Evolutionary conservation across 2,888 invertebrate genomes (phyloP).

Genomic region (Antheraea assamensis): DNA sequence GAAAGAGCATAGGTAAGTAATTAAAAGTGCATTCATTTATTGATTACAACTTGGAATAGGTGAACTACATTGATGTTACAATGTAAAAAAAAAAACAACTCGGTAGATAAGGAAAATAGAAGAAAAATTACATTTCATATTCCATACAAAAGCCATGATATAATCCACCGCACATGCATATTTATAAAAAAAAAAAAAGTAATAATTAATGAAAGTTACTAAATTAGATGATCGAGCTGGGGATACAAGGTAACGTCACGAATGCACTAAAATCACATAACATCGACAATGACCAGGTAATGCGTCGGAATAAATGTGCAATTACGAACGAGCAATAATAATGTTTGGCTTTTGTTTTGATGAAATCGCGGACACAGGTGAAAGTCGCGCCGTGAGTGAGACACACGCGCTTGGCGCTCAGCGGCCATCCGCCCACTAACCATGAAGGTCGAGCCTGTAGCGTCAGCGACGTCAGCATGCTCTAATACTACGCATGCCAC

Average conservation of each 20-base stretch:
- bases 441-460: conserved; percentile 63
- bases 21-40: background rate
- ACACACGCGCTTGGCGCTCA: conserved; percentile 41
- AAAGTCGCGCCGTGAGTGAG: conserved; percentile 61
- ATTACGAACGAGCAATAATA: conserved; percentile 32
- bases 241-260: conserved; percentile 33
- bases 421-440: conserved; percentile 69
- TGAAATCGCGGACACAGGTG: conserved; percentile 57
- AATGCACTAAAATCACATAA: conserved; percentile 24
- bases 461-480: background rate
- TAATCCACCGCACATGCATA: conserved; percentile 52
- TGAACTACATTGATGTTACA: background rate
- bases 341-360: conserved; percentile 54
- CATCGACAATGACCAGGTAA: conserved; percentile 9
- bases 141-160: conserved; percentile 4
- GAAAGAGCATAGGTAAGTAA: background rate
- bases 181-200: conserved; percentile 33
- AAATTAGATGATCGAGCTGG: conserved; percentile 32
- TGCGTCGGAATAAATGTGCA: conserved; percentile 27
- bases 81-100: background rate
- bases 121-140: background rate
- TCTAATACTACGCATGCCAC: background rate
- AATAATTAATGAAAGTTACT: conserved; percentile 40
- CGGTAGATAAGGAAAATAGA: background rate
- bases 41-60: background rate